Conservation (phyloP, 2,113 vertebrate species). For the Limnothrissa miodon region DNA sequence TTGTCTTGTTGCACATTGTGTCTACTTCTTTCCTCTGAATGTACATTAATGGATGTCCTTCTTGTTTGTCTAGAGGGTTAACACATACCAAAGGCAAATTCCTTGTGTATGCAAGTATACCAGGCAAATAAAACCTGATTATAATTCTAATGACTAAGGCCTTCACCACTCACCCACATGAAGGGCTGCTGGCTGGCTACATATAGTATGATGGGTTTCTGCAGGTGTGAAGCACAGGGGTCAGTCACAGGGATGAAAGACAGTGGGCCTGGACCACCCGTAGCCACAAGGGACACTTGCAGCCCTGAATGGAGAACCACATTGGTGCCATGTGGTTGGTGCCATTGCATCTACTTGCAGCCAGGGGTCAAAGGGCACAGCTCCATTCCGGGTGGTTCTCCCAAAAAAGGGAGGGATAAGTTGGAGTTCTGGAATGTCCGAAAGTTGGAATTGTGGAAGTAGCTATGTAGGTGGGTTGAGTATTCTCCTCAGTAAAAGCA, state of each 20-base stretch:
- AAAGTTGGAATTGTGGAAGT: background rate
- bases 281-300: background rate
- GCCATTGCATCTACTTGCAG: background rate
- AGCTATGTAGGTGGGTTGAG: too few relatives aligned
- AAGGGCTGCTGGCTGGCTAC: background rate
- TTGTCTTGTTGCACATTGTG: too few relatives aligned
- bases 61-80: too few relatives aligned
- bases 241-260: background rate
- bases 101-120: too few relatives aligned
- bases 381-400: background rate
- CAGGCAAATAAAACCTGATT: too few relatives aligned
- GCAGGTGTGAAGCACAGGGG: background rate
- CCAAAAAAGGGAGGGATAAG: background rate
- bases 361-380: background rate
- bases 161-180: background rate
- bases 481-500: too few relatives aligned
- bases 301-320: background rate
- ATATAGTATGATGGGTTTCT: background rate
- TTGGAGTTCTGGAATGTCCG: background rate
- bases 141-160: background rate
- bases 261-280: background rate
- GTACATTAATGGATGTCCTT: too few relatives aligned
- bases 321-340: background rate
- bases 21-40: too few relatives aligned
- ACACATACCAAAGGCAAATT: too few relatives aligned